Evolutionary conservation across 2,888 invertebrate species (phyloP).

Genomic region (Listrodromus nycthemerus): DNA sequence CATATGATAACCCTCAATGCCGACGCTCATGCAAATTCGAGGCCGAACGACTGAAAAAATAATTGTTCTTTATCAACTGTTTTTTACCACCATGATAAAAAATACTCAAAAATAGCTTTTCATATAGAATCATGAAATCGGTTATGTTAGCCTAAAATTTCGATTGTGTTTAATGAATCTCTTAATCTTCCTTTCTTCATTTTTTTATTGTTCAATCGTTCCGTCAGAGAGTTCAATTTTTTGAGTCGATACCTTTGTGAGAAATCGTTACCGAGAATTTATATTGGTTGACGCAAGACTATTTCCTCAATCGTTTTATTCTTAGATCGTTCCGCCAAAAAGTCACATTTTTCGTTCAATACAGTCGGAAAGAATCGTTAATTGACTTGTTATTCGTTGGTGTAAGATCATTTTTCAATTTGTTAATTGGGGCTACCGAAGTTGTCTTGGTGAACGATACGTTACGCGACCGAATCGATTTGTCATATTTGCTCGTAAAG

Average conservation of each 20-base stretch:
- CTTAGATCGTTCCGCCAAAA: neutral
- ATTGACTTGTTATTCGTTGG: neutral
- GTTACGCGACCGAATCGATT: neutral
- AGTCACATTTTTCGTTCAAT: neutral
- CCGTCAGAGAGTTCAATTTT: neutral
- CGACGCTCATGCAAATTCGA: constrained; percentile 5
- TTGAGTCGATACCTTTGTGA: neutral
- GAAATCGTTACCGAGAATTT: too few species aligned
- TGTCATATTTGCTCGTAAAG: neutral
- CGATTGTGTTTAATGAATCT: too few species aligned
- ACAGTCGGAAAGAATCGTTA: neutral
- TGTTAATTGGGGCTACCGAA: neutral
- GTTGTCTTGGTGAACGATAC: neutral
- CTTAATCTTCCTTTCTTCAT: too few species aligned
- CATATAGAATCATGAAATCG: too few species aligned
- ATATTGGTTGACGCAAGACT: neutral
- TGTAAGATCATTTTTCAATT: neutral
- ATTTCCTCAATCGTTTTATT: neutral
- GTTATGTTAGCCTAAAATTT: too few species aligned
- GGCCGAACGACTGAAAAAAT: constrained; percentile 32
- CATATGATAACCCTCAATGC: constrained; percentile 7
- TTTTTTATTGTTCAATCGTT: neutral
- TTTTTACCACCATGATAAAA: too few species aligned
- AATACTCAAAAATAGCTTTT: too few species aligned
- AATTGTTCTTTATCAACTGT: neutral